These are phyloP conservation scores for Drosophila acutilabella DNA, from an alignment of 2,888 invertebrate species.

Conservation along the genomic window DNA sequence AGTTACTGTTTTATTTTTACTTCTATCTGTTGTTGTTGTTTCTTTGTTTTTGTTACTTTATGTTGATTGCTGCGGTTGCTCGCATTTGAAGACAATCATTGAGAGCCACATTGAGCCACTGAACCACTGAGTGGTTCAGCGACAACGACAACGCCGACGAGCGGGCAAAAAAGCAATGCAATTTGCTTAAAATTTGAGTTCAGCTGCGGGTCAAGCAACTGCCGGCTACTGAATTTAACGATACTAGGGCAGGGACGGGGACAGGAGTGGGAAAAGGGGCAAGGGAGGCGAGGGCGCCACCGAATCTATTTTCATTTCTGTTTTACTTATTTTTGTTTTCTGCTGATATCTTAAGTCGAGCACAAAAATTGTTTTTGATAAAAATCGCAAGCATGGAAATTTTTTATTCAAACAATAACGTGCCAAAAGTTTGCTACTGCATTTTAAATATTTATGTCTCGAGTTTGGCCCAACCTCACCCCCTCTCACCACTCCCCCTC, in stretches of 20 bases:
- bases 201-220: conserved; percentile 74
- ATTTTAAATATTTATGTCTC: conserved; percentile 81
- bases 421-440: conserved; percentile 84
- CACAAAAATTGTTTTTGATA: conserved; percentile 72
- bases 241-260: conserved; percentile 33
- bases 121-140: conserved; percentile 21
- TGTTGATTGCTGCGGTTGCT: conserved; percentile 52
- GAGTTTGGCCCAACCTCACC: conserved; percentile 47
- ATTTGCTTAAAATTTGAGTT: conserved; percentile 80
- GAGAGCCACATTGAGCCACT: conserved; percentile 26
- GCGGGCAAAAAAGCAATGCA: conserved; percentile 63
- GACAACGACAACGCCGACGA: conserved; percentile 6
- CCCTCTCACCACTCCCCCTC: conserved; percentile 2
- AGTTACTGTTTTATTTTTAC: conserved; percentile 28
- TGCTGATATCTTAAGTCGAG: conserved; percentile 56
- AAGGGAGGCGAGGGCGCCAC: conserved; percentile 50
- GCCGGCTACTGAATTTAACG: conserved; percentile 77
- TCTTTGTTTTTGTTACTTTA: conserved; percentile 11
- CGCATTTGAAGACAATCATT: conserved; percentile 75
- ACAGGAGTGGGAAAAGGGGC: conserved; percentile 15
- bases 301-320: conserved; percentile 51
- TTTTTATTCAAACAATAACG: conserved; percentile 78
- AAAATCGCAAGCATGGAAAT: conserved; percentile 67
- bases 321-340: conserved; percentile 23
- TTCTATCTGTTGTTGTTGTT: conserved; percentile 34